Conservation (phyloP, 2,797 vertebrate genomes). For the Falco berigora region DNA sequence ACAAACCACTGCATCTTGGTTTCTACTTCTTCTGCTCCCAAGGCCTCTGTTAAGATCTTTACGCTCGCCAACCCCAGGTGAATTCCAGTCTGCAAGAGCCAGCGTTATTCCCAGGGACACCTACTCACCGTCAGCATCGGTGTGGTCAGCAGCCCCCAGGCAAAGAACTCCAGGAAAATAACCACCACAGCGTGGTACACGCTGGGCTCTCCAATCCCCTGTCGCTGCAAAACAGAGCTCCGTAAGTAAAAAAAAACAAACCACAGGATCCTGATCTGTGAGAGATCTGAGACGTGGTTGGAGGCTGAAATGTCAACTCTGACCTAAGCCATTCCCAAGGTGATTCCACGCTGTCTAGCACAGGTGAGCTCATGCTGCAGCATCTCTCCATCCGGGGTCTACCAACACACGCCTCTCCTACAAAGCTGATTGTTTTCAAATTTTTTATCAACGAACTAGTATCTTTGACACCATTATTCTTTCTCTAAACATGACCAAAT, state of each 20-base stretch:
- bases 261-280: accelerated
- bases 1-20: background rate
- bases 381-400: accelerated
- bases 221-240: conserved; percentile 74
- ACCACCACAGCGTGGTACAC: conserved; percentile 92
- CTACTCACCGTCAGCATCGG: conserved; percentile 85
- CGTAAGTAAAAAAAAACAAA: background rate
- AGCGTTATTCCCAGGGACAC: background rate
- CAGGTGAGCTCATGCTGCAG: background rate
- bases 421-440: background rate
- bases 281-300: accelerated
- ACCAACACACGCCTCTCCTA: background rate
- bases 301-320: accelerated
- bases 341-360: accelerated
- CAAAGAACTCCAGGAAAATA: conserved; percentile 93
- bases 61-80: background rate
- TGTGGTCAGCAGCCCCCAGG: conserved; percentile 89
- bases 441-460: background rate
- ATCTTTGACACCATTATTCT: too few species aligned
- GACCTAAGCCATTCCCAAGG: background rate
- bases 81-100: background rate
- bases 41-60: background rate
- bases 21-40: background rate
- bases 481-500: background rate
- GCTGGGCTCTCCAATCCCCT: conserved; percentile 90